Percentiles rank a stretch among this genome's conserved stretches.
Evolutionary conservation across 2,888 invertebrate species (phyloP).

Genomic region (Hydroisotoma schaefferi): DNA sequence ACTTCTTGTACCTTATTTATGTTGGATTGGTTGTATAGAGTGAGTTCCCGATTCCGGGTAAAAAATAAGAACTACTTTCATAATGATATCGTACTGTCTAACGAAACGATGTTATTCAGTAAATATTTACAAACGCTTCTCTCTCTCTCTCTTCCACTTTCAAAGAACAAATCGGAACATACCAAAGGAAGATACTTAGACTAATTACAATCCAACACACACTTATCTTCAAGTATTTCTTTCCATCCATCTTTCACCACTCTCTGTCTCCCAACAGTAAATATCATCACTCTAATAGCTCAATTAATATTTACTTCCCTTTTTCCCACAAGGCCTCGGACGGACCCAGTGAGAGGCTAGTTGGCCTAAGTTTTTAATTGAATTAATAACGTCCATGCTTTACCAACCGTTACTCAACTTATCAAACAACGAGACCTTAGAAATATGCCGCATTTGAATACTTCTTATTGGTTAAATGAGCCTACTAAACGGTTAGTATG

Average conservation of each 20-base stretch:
- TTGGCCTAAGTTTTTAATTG: no score
- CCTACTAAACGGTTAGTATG: no score
- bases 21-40: no score
- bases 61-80: background rate
- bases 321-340: no score
- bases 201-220: slow-evolving; percentile 48
- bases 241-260: background rate
- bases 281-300: slow-evolving; percentile 46
- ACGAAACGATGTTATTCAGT: slow-evolving; percentile 5
- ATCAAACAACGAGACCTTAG: no score
- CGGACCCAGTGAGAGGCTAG: no score
- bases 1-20: no score
- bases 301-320: slow-evolving; percentile 27
- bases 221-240: slow-evolving; percentile 7
- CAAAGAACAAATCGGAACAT: slow-evolving; percentile 34
- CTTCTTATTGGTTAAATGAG: no score
- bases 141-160: slow-evolving; percentile 4
- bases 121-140: slow-evolving; percentile 14
- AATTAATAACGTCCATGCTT: no score
- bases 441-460: no score
- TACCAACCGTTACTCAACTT: no score
- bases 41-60: no score
- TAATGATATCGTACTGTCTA: background rate
- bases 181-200: slow-evolving; percentile 48
- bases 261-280: slow-evolving; percentile 44